Conservation (phyloP, 2,113 vertebrate genomes). For the Camelus bactrianus region DNA sequence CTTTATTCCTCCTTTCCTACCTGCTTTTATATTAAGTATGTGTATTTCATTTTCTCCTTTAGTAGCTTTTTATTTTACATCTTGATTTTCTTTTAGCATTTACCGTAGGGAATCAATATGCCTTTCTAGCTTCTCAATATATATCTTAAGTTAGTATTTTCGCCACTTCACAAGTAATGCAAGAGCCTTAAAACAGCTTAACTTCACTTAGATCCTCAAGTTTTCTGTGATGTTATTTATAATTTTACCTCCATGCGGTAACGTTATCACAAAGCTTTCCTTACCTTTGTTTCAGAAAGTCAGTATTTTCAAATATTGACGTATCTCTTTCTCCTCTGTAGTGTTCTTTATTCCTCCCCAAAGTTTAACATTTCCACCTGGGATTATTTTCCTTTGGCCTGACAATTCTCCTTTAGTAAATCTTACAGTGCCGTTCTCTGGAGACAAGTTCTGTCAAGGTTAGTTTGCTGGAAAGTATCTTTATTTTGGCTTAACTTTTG, state of each 20-base stretch:
- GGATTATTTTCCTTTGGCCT: background rate
- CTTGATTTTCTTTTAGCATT: background rate
- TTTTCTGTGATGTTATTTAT: background rate
- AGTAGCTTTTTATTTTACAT: background rate
- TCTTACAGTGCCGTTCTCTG: background rate
- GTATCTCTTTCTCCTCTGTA: background rate
- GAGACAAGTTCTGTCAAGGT: background rate
- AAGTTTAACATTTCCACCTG: background rate
- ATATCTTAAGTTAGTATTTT: background rate
- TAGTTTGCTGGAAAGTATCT: conserved; percentile 22
- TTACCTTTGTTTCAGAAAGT: conserved; percentile 39
- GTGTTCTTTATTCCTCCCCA: background rate
- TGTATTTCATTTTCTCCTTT: background rate
- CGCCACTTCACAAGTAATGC: background rate
- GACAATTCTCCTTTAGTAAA: background rate
- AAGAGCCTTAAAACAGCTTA: background rate
- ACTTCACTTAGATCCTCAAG: background rate
- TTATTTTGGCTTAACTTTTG: conserved; percentile 49
- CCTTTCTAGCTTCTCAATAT: background rate
- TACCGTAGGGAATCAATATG: background rate
- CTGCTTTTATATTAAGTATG: conserved; percentile 1
- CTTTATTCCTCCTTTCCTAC: background rate
- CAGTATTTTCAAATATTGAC: conserved; percentile 27
- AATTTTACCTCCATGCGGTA: conserved; percentile 5
- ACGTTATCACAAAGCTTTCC: background rate